Evolutionary conservation across 2,113 vertebrate species (phyloP).

Genomic region (Zapornia atra): DNA sequence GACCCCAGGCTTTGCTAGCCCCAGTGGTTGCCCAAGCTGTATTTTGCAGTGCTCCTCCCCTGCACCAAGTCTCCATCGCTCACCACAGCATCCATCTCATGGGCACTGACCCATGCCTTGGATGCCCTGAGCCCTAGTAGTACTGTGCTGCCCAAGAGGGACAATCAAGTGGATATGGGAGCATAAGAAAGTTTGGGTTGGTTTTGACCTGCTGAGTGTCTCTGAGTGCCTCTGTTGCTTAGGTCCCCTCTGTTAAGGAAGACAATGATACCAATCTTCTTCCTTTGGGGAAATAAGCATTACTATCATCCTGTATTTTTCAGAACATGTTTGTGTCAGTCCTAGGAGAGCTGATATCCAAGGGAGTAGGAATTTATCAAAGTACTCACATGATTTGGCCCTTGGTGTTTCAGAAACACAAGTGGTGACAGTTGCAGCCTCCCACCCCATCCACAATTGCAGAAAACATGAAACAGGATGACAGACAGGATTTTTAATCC

Average conservation of each 20-base stretch:
- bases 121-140: too few species aligned
- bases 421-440: not conserved
- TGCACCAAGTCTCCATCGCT: not conserved
- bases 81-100: not conserved
- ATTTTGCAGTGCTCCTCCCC: not conserved
- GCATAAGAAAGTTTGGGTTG: not conserved
- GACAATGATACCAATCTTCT: not conserved
- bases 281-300: not conserved
- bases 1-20: not conserved
- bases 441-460: not conserved
- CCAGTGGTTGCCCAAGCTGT: not conserved
- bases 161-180: not conserved
- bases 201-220: not conserved
- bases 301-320: not conserved
- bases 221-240: not conserved
- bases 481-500: constrained; percentile 2
- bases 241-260: not conserved
- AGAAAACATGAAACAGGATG: not conserved
- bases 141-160: not conserved
- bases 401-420: constrained; percentile 33
- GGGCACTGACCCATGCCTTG: accelerated
- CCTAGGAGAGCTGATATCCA: not conserved
- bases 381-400: constrained; percentile 2
- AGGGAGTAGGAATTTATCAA: not conserved
- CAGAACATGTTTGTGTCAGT: not conserved